Evolutionary conservation across 2,797 vertebrate species (phyloP).

Genomic region (Pterois miles): DNA sequence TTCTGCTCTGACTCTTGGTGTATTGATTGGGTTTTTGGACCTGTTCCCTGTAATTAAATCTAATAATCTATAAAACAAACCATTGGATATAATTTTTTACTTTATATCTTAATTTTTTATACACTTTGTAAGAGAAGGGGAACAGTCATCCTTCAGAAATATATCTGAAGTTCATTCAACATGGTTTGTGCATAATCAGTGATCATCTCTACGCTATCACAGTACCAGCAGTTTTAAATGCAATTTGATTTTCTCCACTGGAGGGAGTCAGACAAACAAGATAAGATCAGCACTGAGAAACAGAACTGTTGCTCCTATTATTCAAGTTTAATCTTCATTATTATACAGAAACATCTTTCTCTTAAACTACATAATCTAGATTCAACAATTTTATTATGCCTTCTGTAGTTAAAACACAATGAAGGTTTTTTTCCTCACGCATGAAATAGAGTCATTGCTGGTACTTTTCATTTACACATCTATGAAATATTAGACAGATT

Average conservation of each 20-base stretch:
- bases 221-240: slow-evolving; percentile 11
- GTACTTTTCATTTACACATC: neutral
- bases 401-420: neutral
- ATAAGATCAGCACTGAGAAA: neutral
- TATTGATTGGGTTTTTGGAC: slow-evolving; percentile 53
- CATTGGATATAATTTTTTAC: slow-evolving; percentile 46
- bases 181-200: neutral
- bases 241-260: slow-evolving; percentile 41
- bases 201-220: slow-evolving; percentile 6
- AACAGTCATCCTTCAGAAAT: slow-evolving; percentile 3
- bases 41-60: slow-evolving; percentile 29
- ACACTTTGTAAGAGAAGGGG: slow-evolving; percentile 58
- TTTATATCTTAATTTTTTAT: slow-evolving; percentile 71
- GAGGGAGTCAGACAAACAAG: slow-evolving; percentile 36
- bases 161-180: slow-evolving; percentile 2
- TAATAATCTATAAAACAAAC: slow-evolving; percentile 17
- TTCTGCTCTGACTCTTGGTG: slow-evolving; percentile 81
- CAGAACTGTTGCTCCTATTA: neutral
- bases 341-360: neutral
- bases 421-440: neutral
- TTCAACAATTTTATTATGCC: neutral
- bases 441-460: slow-evolving; percentile 8
- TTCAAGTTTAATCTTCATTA: neutral
- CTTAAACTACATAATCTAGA: slow-evolving; percentile 2
- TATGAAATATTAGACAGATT: slow-evolving; percentile 25